Conservation (phyloP, 35 echinoderm and acorn worm genomes). For the Ophiothrix spiculata region DNA sequence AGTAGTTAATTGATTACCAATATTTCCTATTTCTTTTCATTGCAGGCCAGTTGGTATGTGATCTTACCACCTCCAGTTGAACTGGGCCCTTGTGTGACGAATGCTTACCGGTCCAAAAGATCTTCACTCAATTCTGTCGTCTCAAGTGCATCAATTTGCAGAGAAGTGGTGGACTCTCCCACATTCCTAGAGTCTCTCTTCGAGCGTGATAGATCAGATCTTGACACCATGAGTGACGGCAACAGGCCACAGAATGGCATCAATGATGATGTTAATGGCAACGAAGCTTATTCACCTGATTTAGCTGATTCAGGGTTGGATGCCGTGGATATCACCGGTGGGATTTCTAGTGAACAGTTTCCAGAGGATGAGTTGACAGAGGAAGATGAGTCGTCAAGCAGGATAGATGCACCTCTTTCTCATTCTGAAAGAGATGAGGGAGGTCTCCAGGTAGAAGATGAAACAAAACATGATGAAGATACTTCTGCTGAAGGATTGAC, state of each 20-base stretch:
- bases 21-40: neutral
- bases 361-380: neutral
- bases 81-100: neutral
- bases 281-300: neutral
- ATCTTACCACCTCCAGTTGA: neutral
- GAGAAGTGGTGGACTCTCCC: neutral
- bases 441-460: neutral
- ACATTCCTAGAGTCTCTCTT: neutral
- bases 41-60: neutral
- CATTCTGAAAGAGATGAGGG: neutral
- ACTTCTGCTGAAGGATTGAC: constrained; percentile 68
- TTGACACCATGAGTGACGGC: neutral
- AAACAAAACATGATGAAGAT: constrained; percentile 18
- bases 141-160: neutral
- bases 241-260: neutral
- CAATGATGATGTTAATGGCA: neutral
- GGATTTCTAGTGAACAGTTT: neutral
- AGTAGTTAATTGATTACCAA: no score
- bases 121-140: neutral
- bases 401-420: neutral
- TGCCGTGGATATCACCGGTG: neutral
- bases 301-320: neutral
- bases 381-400: neutral
- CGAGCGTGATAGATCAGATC: no score
- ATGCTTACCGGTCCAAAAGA: neutral